Percentiles rank a stretch among this genome's conserved stretches.
Evolutionary conservation across 2,113 vertebrate genomes (phyloP).

Genomic region (Myotis davidii): DNA sequence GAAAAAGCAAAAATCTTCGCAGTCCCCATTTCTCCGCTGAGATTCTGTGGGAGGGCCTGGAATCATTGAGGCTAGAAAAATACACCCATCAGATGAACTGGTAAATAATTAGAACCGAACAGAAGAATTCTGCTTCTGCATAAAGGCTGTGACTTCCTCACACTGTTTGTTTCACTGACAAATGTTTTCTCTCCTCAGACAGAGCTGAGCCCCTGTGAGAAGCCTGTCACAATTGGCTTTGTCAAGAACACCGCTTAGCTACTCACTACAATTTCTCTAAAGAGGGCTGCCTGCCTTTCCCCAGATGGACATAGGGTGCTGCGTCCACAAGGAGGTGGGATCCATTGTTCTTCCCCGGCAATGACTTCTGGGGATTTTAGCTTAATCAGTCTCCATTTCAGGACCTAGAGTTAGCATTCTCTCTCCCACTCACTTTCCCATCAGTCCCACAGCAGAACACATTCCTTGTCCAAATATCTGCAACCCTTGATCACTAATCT

Average conservation of each 20-base stretch:
- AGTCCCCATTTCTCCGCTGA: not conserved
- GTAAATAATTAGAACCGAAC: not conserved
- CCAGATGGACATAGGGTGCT: not conserved
- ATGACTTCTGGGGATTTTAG: not conserved
- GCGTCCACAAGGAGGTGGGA: not conserved
- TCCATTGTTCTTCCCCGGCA: not conserved
- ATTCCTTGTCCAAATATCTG: conserved; percentile 1
- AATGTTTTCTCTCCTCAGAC: not conserved
- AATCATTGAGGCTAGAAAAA: not conserved
- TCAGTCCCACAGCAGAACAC: not conserved
- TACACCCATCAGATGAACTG: not conserved
- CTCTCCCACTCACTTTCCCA: not conserved
- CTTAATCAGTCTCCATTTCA: conserved; percentile 11
- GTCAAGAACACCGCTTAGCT: not conserved
- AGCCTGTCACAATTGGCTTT: not conserved
- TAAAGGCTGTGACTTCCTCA: not conserved
- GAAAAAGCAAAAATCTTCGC: not conserved
- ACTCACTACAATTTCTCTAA: not conserved
- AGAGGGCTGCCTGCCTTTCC: not conserved
- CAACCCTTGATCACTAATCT: conserved; percentile 1
- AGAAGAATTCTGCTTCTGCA: not conserved
- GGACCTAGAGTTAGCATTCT: not conserved
- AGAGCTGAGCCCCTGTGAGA: not conserved
- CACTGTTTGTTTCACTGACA: not conserved
- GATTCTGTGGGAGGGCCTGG: not conserved